phyloP scores from a whole-genome alignment of 2,888 invertebrate genomes.

The Latrodectus elegans region DNA sequence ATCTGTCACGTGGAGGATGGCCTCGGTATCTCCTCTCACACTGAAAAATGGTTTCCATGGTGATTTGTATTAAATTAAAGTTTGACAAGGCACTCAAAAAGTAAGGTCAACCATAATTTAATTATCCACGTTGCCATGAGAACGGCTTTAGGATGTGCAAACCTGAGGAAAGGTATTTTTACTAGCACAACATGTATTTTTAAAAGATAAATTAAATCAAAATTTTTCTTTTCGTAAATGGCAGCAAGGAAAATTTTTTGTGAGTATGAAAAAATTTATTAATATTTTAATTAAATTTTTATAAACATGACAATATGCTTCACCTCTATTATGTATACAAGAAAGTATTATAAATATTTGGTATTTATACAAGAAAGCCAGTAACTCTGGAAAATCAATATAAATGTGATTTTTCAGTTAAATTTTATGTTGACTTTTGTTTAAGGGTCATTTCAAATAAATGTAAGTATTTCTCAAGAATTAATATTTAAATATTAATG shows the following conservation, averaged over 20 bases:
- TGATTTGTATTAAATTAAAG: slow-evolving; percentile 58
- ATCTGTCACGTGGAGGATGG: neutral
- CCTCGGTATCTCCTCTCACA: slow-evolving; percentile 33
- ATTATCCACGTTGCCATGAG: slow-evolving; percentile 35
- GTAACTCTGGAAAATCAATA: no score
- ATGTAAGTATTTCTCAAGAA: no score
- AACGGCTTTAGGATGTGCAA: slow-evolving; percentile 9
- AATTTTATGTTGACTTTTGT: no score
- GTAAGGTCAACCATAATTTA: slow-evolving; percentile 40
- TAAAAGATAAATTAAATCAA: neutral
- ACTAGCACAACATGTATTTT: neutral
- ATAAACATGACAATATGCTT: no score
- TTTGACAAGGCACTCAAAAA: slow-evolving; percentile 51
- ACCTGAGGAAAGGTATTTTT: neutral
- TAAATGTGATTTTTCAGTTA: no score
- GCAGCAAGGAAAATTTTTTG: neutral
- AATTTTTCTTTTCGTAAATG: neutral
- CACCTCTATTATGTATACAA: no score
- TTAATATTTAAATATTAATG: no score
- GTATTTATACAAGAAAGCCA: no score
- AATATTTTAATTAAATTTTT: no score
- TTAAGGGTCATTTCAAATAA: no score
- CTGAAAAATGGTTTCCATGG: slow-evolving; percentile 41
- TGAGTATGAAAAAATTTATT: neutral
- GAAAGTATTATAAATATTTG: no score